A percentile compares a stretch with the other conserved stretches of the same genome.
These are phyloP conservation scores for Drosophila aldrichi DNA, from an alignment of 2,888 invertebrate genomes.

Conservation along the genomic window DNA sequence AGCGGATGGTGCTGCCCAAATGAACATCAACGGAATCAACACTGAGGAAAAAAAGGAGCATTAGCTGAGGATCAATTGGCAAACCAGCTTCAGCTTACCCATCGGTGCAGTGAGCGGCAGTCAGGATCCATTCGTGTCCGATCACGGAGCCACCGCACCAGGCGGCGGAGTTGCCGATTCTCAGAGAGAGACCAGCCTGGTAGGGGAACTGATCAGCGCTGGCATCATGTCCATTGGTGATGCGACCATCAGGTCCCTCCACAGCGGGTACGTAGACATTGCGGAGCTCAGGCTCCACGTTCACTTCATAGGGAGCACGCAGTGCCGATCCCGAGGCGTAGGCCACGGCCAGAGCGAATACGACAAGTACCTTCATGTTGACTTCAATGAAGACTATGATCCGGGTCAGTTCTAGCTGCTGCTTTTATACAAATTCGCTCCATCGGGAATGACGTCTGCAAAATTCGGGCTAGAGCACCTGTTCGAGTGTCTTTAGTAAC, in stretches of 20 bases:
- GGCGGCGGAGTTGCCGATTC: slow-evolving; percentile 38
- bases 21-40: slow-evolving; percentile 57
- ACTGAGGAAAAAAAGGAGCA: slow-evolving; percentile 16
- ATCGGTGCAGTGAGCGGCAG: slow-evolving; percentile 82
- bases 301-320: slow-evolving; percentile 17
- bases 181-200: slow-evolving; percentile 75
- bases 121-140: slow-evolving; percentile 72
- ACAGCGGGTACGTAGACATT: slow-evolving; percentile 44
- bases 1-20: slow-evolving; percentile 62
- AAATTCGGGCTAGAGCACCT: not conserved
- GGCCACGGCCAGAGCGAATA: slow-evolving; percentile 71
- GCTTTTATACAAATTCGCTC: slow-evolving; percentile 27
- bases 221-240: slow-evolving; percentile 71
- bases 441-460: slow-evolving; percentile 27
- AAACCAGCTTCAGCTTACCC: slow-evolving; percentile 45
- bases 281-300: slow-evolving; percentile 31
- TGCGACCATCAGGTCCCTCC: slow-evolving; percentile 62
- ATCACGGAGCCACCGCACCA: slow-evolving; percentile 82
- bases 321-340: slow-evolving; percentile 66
- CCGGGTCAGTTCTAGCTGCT: not conserved
- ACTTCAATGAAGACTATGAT: slow-evolving; percentile 35
- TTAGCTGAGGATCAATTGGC: not conserved
- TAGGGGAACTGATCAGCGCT: slow-evolving; percentile 68
- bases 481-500: slow-evolving; percentile 32
- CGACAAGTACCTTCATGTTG: slow-evolving; percentile 74